phyloP scores from a whole-genome alignment of 1,140 invertebrate species.

The Hyposmocoma kahamanoa region DNA sequence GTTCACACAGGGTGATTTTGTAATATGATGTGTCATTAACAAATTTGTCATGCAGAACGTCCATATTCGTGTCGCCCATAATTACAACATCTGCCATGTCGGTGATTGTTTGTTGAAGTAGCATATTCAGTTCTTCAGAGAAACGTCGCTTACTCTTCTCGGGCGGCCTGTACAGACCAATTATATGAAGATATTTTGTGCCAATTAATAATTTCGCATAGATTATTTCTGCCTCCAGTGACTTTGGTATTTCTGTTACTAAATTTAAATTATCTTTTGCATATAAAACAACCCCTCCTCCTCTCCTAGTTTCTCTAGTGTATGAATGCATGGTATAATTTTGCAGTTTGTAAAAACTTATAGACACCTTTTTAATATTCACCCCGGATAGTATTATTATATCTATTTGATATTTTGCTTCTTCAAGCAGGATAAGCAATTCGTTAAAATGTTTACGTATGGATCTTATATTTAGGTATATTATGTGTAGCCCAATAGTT shows the following conservation, averaged over 20 bases:
- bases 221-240: not conserved
- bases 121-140: not conserved
- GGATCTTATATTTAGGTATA: constrained; percentile 9
- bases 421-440: not conserved
- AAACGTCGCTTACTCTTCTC: not conserved
- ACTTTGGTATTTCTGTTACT: not conserved
- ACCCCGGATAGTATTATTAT: constrained; percentile 3
- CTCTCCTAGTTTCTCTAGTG: constrained; percentile 5
- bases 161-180: constrained; percentile 2
- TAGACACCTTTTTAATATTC: constrained; percentile 1
- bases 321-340: not conserved
- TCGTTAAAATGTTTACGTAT: constrained; percentile 6
- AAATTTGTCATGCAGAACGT: not conserved
- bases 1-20: not conserved
- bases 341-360: constrained; percentile 3
- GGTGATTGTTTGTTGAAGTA: not conserved
- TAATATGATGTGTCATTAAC: not conserved
- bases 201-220: not conserved
- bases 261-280: constrained; percentile 1
- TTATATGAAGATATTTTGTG: not conserved
- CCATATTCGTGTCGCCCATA: constrained; percentile 7
- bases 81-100: not conserved
- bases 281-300: constrained; percentile 5
- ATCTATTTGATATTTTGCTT: constrained; percentile 5
- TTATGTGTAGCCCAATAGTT: not conserved